Percentiles rank a stretch among this genome's conserved stretches.
Conservation (phyloP, 2,797 vertebrate species). For the Nothura maculosa region DNA sequence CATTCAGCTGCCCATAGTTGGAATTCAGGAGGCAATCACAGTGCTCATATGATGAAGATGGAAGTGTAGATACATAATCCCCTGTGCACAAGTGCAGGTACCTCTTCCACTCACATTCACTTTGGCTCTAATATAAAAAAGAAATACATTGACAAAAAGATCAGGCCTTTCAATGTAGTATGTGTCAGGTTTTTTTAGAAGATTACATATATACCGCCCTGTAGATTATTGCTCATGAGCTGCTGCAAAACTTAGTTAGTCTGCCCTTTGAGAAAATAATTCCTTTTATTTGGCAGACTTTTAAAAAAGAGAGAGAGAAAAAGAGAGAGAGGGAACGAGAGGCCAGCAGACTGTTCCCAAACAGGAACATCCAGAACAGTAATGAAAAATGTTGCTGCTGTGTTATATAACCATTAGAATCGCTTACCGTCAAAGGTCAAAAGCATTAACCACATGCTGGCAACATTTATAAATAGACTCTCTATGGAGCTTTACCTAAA, state of each 20-base stretch:
- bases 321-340: neutral
- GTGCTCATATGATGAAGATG: neutral
- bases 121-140: neutral
- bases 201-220: neutral
- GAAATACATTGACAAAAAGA: neutral
- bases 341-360: conserved; percentile 16
- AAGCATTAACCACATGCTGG: conserved; percentile 69
- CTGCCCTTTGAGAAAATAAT: conserved; percentile 28
- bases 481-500: conserved; percentile 57
- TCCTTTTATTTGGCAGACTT: conserved; percentile 36
- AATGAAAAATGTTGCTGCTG: conserved; percentile 42
- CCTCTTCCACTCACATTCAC: neutral
- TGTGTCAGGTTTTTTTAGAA: conserved; percentile 25
- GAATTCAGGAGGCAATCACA: neutral
- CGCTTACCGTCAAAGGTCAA: conserved; percentile 70
- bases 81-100: neutral
- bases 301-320: neutral
- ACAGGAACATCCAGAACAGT: conserved; percentile 44
- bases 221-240: conserved; percentile 7
- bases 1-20: neutral
- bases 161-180: neutral
- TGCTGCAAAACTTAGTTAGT: conserved; percentile 8
- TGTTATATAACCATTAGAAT: conserved; percentile 55
- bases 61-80: neutral
- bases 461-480: conserved; percentile 65